Evolutionary conservation across 2,113 vertebrate genomes (phyloP).

Genomic region (Engraulis encrasicolus): DNA sequence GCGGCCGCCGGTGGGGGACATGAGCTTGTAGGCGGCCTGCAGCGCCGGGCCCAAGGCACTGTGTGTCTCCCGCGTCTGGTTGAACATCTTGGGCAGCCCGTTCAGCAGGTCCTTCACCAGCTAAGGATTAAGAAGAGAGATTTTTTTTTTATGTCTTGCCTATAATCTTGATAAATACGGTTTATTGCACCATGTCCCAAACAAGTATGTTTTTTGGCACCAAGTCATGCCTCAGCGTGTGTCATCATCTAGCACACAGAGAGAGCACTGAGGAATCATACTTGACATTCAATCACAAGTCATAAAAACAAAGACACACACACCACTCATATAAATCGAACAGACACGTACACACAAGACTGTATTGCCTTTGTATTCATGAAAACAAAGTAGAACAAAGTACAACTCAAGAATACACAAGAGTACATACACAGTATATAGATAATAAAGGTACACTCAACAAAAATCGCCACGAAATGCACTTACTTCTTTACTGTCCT

Average conservation of each 20-base stretch:
- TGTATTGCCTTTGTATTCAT: no score
- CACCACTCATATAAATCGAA: slow-evolving; percentile 12
- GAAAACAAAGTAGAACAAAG: no score
- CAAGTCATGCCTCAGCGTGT: no score
- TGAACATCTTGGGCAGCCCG: slow-evolving; percentile 89
- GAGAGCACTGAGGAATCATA: neutral
- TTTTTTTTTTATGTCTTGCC: no score
- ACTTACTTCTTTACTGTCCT: slow-evolving; percentile 92
- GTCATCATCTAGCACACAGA: no score
- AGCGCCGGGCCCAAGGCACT: slow-evolving; percentile 92
- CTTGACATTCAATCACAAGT: neutral
- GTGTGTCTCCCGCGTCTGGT: slow-evolving; percentile 88
- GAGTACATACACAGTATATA: no score
- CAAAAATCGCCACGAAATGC: neutral
- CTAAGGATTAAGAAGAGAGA: slow-evolving; percentile 64
- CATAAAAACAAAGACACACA: slow-evolving; percentile 18
- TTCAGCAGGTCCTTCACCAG: slow-evolving; percentile 90
- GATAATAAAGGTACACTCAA: neutral
- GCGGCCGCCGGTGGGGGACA: slow-evolving; percentile 93
- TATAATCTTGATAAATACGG: no score
- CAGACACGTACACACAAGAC: slow-evolving; percentile 13
- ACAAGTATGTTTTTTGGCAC: no score
- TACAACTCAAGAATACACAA: neutral
- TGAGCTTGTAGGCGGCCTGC: slow-evolving; percentile 94
- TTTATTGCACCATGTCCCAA: no score